A percentile compares a stretch with the other conserved stretches of the same genome.
phyloP scores from a whole-genome alignment of 2,113 vertebrate species.

The Nicator chloris region DNA sequence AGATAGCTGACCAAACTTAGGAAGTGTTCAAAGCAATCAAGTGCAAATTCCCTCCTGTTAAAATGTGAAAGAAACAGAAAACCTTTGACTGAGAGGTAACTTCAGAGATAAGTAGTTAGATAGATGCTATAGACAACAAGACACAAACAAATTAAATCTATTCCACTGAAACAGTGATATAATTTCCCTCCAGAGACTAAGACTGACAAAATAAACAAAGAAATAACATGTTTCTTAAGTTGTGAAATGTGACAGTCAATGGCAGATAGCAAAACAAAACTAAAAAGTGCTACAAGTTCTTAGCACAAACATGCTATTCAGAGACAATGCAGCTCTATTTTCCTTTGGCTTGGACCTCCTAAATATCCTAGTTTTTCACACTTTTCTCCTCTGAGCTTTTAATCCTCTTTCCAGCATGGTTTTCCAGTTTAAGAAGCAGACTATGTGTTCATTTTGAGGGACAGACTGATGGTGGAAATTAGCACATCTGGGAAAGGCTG shows the following conservation, averaged over 20 bases:
- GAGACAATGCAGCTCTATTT: neutral
- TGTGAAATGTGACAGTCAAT: constrained; percentile 80
- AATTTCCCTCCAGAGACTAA: constrained; percentile 80
- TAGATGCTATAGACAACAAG: constrained; percentile 72
- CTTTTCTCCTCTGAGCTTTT: neutral
- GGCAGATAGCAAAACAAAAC: constrained; percentile 77
- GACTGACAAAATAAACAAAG: constrained; percentile 84
- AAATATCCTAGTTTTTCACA: neutral
- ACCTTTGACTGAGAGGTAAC: constrained; percentile 74
- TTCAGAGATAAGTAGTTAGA: constrained; percentile 72
- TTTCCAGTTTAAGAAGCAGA: neutral
- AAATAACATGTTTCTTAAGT: constrained; percentile 77
- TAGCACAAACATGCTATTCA: neutral
- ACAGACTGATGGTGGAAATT: neutral
- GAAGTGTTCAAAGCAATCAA: constrained; percentile 66
- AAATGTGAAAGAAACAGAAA: constrained; percentile 60
- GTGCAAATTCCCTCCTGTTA: constrained; percentile 52
- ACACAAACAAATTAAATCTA: constrained; percentile 78
- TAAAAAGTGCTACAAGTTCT: constrained; percentile 58
- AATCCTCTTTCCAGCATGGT: neutral
- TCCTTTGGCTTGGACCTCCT: neutral
- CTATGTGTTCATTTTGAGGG: neutral
- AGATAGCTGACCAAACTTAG: constrained; percentile 64
- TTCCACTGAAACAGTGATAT: constrained; percentile 76
- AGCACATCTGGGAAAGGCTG: neutral